Base-by-base conservation (phyloP, 2,888 invertebrate genomes). In the Biston stratarius region DNA sequence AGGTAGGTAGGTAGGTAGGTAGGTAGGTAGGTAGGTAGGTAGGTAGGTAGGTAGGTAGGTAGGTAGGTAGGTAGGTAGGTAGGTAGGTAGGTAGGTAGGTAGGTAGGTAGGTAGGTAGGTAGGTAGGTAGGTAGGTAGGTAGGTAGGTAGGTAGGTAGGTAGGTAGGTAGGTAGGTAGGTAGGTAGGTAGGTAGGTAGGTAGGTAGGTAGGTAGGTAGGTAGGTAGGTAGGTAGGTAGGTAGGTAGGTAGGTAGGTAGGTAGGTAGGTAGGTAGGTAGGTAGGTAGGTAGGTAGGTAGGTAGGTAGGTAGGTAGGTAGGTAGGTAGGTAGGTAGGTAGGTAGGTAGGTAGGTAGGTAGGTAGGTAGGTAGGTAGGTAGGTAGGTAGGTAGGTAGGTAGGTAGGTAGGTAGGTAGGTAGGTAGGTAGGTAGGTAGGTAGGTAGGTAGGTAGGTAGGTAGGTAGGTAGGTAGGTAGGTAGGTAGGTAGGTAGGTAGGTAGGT, bases 1-100 rank as follows among this genome's bases (percentile, higher is more conserved):
- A 59, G 47, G 59, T 47, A n/a, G n/a, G n/a, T 47, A 59, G 59
- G 48, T 34, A 45, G 45, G 45, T 45, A 45, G 45, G 45, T 45
- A n/a, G n/a, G n/a, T 45, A 45, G 45, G 45, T 45, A n/a, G n/a
- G n/a, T 45, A 45, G 45, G 45, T 45, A n/a, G n/a, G n/a, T 45
- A 45, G 45, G 45, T 45, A n/a, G n/a, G n/a, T 45, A 45, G 45
- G 45, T 45, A n/a, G n/a, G n/a, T 45, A 45, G 45, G 45, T 45
- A n/a, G n/a, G n/a, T 45, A 45, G 45, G 45, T 45, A n/a, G n/a
- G n/a, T 45, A 45, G 45, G 45, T 45, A n/a, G n/a, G n/a, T 45
- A 45, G 45, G 45, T 45, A n/a, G n/a, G n/a, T 45, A 45, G 45
- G 45, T 45, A n/a, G n/a, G n/a, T 45, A 45, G 45, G 45, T 45